A percentile compares a stretch with the other conserved stretches of the same genome.
Conservation (phyloP, 2,888 invertebrate species). For the Cistogaster globosa region DNA sequence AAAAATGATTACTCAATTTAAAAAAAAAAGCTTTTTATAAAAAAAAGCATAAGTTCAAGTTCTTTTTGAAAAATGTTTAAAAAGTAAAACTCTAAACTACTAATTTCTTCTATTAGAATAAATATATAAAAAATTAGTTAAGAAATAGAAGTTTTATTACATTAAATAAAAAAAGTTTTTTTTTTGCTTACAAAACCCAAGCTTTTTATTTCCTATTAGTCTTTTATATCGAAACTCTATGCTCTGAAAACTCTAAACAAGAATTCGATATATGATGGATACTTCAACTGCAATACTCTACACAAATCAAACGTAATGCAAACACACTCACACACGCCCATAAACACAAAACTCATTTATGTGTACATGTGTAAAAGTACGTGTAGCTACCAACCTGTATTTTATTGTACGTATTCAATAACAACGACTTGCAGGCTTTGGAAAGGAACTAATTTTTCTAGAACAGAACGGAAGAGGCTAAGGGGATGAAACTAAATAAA, state of each 20-base stretch:
- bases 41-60: too few relatives aligned
- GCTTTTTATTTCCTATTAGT: conserved; percentile 17
- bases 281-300: conserved; percentile 43
- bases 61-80: too few relatives aligned
- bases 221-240: neutral
- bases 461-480: neutral
- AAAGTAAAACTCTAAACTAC: too few relatives aligned
- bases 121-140: too few relatives aligned
- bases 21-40: too few relatives aligned
- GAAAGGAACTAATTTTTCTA: conserved; percentile 13
- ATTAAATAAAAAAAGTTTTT: too few relatives aligned
- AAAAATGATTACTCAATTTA: too few relatives aligned
- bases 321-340: neutral
- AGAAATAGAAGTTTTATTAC: too few relatives aligned
- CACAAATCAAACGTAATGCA: conserved; percentile 3
- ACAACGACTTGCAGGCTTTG: conserved; percentile 30
- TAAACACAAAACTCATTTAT: neutral
- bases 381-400: conserved; percentile 34
- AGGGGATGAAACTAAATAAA: conserved; percentile 37
- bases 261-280: conserved; percentile 66
- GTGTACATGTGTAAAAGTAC: neutral
- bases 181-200: too few relatives aligned
- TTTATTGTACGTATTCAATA: conserved; percentile 46
- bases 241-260: conserved; percentile 36
- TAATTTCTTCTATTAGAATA: too few relatives aligned